Conservation (phyloP, 2,797 vertebrate genomes). For the Chelmon rostratus region DNA sequence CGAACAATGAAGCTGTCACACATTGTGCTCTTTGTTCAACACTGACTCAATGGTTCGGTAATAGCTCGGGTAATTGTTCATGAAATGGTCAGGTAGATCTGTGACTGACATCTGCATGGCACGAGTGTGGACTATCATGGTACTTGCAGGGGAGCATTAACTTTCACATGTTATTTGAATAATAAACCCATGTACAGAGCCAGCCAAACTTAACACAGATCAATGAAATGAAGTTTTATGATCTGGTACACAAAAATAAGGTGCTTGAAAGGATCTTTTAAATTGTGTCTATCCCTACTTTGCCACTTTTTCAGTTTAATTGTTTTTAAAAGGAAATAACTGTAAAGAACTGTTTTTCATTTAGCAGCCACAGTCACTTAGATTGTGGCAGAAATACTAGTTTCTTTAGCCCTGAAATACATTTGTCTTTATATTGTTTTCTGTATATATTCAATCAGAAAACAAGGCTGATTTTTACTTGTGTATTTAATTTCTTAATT, state of each 20-base stretch:
- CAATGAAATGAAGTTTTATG: background rate
- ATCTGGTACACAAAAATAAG: background rate
- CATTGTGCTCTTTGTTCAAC: background rate
- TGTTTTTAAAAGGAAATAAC: background rate
- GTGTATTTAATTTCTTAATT: background rate
- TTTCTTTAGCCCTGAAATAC: background rate
- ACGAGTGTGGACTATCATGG: background rate
- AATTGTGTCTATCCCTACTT: background rate
- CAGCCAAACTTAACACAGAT: background rate
- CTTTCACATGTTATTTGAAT: background rate
- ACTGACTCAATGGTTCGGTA: background rate
- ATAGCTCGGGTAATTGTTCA: background rate
- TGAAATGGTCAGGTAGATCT: background rate
- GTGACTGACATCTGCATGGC: constrained; percentile 2
- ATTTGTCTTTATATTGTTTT: background rate
- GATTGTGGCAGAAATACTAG: background rate
- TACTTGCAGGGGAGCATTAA: background rate
- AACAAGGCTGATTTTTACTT: too few relatives aligned
- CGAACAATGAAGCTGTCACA: constrained; percentile 21
- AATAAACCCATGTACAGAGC: background rate
- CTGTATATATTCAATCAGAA: background rate
- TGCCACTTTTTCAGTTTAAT: background rate
- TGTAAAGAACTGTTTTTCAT: background rate
- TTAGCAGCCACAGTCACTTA: background rate
- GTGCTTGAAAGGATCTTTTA: background rate